Evolutionary conservation across 2,888 invertebrate species (phyloP).

Genomic region (Acanthacorydalis orientalis): DNA sequence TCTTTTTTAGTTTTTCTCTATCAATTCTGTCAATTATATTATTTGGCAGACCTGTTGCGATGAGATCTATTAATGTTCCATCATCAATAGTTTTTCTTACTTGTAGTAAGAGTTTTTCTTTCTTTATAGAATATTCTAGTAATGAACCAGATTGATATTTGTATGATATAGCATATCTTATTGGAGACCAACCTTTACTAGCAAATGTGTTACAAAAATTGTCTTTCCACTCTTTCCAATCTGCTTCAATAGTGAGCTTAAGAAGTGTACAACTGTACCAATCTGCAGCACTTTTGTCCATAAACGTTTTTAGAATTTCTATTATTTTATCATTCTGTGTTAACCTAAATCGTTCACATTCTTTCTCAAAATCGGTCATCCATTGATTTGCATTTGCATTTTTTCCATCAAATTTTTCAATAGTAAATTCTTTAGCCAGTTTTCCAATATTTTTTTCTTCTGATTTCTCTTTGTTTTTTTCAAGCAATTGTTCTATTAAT

Average conservation of each 20-base stretch:
- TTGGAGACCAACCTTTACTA: constrained; percentile 14
- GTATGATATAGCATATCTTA: constrained; percentile 13
- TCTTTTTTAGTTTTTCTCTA: constrained; percentile 14
- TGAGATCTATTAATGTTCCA: constrained; percentile 14
- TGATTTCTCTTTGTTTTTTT: constrained; percentile 1
- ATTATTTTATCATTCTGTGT: constrained; percentile 9
- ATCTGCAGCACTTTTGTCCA: constrained; percentile 8
- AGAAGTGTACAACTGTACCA: constrained; percentile 12
- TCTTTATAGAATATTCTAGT: constrained; percentile 13
- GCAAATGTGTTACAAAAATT: constrained; percentile 14
- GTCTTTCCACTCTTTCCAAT: constrained; percentile 14
- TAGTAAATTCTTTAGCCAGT: constrained; percentile 9
- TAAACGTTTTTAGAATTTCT: constrained; percentile 9
- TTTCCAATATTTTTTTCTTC: constrained; percentile 8
- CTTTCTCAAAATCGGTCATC: constrained; percentile 12
- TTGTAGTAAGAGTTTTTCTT: constrained; percentile 12
- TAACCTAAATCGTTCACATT: constrained; percentile 11
- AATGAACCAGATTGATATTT: constrained; percentile 13
- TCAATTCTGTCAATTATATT: constrained; percentile 15
- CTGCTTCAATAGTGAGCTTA: constrained; percentile 11
- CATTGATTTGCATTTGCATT: constrained; percentile 12
- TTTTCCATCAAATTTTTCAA: constrained; percentile 12
- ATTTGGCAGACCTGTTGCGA: constrained; percentile 16
- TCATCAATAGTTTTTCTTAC: constrained; percentile 12
- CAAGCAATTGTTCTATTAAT: not conserved